Base-by-base conservation (phyloP, 92 coral and sea anemone genomes). In the Parazoanthus darwini region DNA sequence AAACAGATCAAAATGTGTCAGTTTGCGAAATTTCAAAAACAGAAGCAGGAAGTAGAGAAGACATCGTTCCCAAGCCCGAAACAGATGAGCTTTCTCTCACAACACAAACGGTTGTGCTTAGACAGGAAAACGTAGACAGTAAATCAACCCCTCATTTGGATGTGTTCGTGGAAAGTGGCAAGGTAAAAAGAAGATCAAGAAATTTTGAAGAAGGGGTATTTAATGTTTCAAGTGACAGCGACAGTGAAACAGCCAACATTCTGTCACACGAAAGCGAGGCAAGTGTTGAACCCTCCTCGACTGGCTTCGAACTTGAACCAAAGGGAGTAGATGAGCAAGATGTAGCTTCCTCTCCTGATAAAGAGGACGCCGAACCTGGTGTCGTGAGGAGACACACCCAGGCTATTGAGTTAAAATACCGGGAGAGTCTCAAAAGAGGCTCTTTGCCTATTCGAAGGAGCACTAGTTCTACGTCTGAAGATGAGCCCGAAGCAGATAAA, bases 181-280 rank as follows among this genome's bases (percentile, higher is more conserved):
- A 90, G n/a, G 98, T 95, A 8, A 95, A 95, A 85, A 89, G 98
- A 70, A 85, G 91, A 54, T 95, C 96, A 9, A 89, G 89, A 43
- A 95, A 93, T 78, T 95, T 95, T 86, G 98, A 95, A 89, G 98
- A 89, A 56, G 96, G 98, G 4, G 89, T 86, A 46, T 85, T 86
- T n/a, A 88, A 88, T 67, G 43, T 92, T 37, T 90, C 91, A 8
- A 86, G 92, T 88, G 92, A 90, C 23, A 81, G 89, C 87, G 94
- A 90, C n/a, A 90, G 85, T 79, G 89, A 88, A 33, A 72, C 86
- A 14, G 76, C 77, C 29, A 90, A 66, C 18, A 80, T 88, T 23
- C 67, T 79, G 44, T 86, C 70, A 5, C 74, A 44, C 16, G 86
- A 86, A 86, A 65, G 81, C 33, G 86, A 78, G 13, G 71, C 77